Evolutionary conservation across 92 coral and sea anemone genomes (phyloP), one percentile per base, ranked within the genome.

Genomic region (Zoanthus solanderi): DNA sequence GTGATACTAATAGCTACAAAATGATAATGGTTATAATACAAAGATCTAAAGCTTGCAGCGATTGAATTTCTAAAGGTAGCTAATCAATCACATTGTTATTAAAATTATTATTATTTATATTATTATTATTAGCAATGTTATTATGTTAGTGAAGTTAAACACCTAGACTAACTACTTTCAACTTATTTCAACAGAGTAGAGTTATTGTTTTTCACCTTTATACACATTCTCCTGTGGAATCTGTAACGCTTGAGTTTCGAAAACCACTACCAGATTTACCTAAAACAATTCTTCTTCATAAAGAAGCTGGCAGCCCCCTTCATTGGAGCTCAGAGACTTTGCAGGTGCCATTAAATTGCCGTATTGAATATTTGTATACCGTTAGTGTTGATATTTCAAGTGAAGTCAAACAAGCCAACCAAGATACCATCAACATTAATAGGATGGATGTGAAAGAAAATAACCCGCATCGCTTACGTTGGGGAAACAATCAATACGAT

Each of bases 401-500:
- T 45, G 37, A 45, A 46, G 47, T 14, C 32, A n/a, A 67, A 0
- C 48, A 86, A 72, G 16, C 0, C 56, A 30, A n/a, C 6, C 42
- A 87, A 12, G 47, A 42, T 0, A 23, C 88, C 84, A 6, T 78
- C 18, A 29, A 17, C 9, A 34, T 68, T 52, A 29, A 4, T 2
- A 57, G 58, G 79, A 71, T 12, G 15, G 13, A 86, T 72, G n/a
- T 10, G 57, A 34, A 78, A 80, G 60, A 65, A 0, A 80, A n/a
- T 42, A 0, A 3, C 3, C 18, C 0, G 9, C 88, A 78, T 50
- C 16, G 17, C 0, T 15, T 91, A 4, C 65, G 48, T 17, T 6
- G n/a, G 16, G 72, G 92, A 0, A 73, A 4, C 3, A 79, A 84
- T 50, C 98, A 96, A 53, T 93, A 85, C 78, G 96, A 94, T 74